A percentile compares a stretch with the other conserved stretches of the same genome.
Evolutionary conservation across 2,113 vertebrate species (phyloP).

Genomic region (Ia io): DNA sequence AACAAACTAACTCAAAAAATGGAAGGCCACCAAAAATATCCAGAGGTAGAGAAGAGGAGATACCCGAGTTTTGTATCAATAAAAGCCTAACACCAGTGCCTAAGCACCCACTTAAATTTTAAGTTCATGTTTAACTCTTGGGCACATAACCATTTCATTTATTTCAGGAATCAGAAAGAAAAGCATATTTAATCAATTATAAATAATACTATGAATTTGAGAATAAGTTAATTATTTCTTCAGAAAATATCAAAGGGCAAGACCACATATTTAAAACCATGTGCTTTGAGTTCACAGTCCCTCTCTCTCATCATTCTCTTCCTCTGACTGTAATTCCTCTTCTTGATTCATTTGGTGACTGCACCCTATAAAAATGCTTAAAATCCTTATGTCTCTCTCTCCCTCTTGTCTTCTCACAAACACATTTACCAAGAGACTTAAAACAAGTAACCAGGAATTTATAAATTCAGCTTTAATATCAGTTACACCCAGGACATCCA

Average conservation of each 20-base stretch:
- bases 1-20: background rate
- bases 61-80: background rate
- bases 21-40: background rate
- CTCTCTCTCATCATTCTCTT: background rate
- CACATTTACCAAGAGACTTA: slow-evolving; percentile 9
- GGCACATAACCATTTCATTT: background rate
- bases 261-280: background rate
- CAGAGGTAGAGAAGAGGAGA: background rate
- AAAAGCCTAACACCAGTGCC: background rate
- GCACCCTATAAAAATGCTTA: slow-evolving; percentile 12
- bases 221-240: background rate
- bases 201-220: background rate
- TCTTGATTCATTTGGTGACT: slow-evolving; percentile 37
- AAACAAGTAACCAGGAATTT: slow-evolving; percentile 16
- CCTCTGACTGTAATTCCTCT: background rate
- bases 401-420: slow-evolving; percentile 1
- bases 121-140: background rate
- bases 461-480: slow-evolving; percentile 30
- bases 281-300: background rate
- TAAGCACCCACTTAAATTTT: background rate
- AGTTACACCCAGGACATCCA: background rate
- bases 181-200: background rate
- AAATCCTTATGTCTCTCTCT: slow-evolving; percentile 43
- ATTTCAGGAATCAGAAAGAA: slow-evolving; percentile 17
- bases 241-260: background rate